These are phyloP conservation scores for Ammospiza maritima DNA, from an alignment of 2,797 vertebrate genomes.

Conservation along the genomic window DNA sequence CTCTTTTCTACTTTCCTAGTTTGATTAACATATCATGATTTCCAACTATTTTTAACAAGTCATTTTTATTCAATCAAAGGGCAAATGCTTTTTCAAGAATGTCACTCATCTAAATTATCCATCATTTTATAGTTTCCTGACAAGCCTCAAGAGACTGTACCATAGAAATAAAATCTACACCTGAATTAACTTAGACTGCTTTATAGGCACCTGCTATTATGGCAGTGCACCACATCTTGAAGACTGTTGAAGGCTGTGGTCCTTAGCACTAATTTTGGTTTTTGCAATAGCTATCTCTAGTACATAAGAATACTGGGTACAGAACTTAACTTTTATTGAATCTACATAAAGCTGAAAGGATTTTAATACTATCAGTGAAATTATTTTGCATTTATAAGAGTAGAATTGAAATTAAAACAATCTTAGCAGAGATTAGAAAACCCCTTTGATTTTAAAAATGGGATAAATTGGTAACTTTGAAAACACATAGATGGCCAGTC, in stretches of 20 bases:
- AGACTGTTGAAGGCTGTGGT: background rate
- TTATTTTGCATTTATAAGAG: background rate
- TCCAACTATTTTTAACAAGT: slow-evolving; percentile 37
- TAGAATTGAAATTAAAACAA: background rate
- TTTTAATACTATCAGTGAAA: background rate
- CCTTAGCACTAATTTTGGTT: background rate
- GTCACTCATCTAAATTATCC: background rate
- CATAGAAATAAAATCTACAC: background rate
- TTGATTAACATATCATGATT: slow-evolving; percentile 20
- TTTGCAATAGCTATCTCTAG: background rate
- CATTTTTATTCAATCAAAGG: slow-evolving; percentile 1
- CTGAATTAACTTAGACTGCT: background rate
- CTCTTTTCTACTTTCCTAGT: background rate
- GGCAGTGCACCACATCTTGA: background rate
- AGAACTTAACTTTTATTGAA: background rate
- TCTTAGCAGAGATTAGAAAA: background rate
- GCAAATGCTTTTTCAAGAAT: slow-evolving; percentile 15
- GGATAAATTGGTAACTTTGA: background rate
- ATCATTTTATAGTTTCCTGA: background rate
- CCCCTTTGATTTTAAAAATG: background rate
- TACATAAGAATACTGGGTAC: background rate
- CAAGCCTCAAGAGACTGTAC: background rate
- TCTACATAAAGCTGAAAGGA: background rate
- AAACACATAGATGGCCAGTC: background rate
- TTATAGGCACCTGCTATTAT: background rate